phyloP scores from a whole-genome alignment of 2,797 vertebrate species.

The Chaenodraco wilsoni region DNA sequence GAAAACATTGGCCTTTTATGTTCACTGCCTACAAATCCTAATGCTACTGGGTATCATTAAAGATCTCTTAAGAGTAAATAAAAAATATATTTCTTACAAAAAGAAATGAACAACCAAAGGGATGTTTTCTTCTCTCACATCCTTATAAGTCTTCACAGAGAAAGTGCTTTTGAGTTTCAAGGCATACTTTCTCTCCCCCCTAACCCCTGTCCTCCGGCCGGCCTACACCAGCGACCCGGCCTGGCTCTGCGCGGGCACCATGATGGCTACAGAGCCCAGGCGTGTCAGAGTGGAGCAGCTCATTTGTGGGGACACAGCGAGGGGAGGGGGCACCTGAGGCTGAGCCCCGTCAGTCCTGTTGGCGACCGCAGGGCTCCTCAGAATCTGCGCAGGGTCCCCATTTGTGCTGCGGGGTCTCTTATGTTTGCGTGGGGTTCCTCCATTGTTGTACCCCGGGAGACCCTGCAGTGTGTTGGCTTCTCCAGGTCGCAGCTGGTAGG shows the following conservation, averaged over 20 bases:
- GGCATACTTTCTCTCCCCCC: slow-evolving; percentile 44
- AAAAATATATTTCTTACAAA: slow-evolving; percentile 68
- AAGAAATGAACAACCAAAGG: slow-evolving; percentile 35
- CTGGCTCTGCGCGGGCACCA: slow-evolving; percentile 91
- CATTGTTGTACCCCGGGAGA: slow-evolving; percentile 82
- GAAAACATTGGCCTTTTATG: slow-evolving; percentile 20
- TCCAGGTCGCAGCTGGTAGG: slow-evolving; percentile 78
- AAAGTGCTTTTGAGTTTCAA: slow-evolving; percentile 56
- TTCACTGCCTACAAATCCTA: slow-evolving; percentile 1
- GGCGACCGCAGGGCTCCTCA: slow-evolving; percentile 58
- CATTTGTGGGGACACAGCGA: slow-evolving; percentile 58
- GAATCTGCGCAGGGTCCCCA: slow-evolving; percentile 70
- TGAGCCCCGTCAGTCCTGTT: slow-evolving; percentile 83
- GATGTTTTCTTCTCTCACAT: slow-evolving; percentile 24
- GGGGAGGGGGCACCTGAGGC: slow-evolving; percentile 77
- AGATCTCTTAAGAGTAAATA: slow-evolving; percentile 40
- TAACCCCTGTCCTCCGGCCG: neutral
- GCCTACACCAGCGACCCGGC: slow-evolving; percentile 93
- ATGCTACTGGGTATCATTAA: slow-evolving; percentile 8
- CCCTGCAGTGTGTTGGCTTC: slow-evolving; percentile 80
- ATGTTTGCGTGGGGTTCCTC: slow-evolving; percentile 67
- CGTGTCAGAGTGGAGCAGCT: slow-evolving; percentile 83
- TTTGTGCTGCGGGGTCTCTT: slow-evolving; percentile 63
- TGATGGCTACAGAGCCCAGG: slow-evolving; percentile 86
- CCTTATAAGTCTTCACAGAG: slow-evolving; percentile 35